Conservation (phyloP, 35 echinoderm and acorn worm genomes). For the Lytechinus pictus region DNA sequence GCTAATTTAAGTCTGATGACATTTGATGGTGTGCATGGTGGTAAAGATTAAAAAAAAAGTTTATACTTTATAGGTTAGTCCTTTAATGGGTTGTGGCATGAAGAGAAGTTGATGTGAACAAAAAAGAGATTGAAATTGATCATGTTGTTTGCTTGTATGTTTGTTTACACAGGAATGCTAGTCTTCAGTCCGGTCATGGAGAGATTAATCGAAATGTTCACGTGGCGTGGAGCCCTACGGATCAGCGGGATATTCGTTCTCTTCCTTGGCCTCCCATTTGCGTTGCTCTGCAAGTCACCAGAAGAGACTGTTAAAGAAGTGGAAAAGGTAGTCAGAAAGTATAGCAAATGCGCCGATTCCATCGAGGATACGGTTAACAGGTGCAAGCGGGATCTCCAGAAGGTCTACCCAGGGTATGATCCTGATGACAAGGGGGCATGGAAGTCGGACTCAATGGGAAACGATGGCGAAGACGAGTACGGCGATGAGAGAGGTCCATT, state of each 20-base stretch:
- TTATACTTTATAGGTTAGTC: too few species aligned
- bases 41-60: too few species aligned
- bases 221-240: constrained; percentile 32
- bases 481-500: not conserved
- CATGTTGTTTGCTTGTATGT: too few species aligned
- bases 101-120: too few species aligned
- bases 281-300: constrained; percentile 29
- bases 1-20: too few species aligned
- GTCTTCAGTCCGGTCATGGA: constrained; percentile 33
- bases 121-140: too few species aligned
- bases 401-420: constrained; percentile 2
- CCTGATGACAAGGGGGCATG: not conserved
- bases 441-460: not conserved
- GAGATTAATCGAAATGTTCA: not conserved
- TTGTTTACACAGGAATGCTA: not conserved
- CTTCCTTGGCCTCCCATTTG: not conserved
- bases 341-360: constrained; percentile 4
- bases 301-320: constrained; percentile 11
- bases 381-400: not conserved
- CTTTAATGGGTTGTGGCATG: too few species aligned
- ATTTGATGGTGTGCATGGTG: too few species aligned
- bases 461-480: not conserved
- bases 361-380: not conserved
- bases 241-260: constrained; percentile 15
- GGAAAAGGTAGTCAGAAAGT: constrained; percentile 1